Evolutionary conservation across 2,797 vertebrate species (phyloP).

Genomic region (Coilia nasus): DNA sequence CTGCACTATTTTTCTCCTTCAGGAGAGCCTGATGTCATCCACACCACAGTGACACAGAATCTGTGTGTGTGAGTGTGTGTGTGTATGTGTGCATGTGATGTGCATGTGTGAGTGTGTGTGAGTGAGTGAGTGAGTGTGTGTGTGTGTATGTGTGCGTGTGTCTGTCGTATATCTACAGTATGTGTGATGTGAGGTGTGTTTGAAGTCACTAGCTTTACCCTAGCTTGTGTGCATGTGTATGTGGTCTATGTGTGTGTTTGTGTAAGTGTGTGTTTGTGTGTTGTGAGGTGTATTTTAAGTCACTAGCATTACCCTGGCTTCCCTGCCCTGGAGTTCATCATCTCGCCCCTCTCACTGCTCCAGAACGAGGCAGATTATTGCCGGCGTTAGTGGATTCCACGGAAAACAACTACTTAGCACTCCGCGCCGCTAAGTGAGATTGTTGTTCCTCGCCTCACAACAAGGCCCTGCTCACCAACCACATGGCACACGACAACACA

Average conservation of each 20-base stretch:
- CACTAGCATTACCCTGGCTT: background rate
- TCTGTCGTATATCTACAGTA: too few species aligned
- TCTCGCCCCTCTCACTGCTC: background rate
- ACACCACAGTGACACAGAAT: background rate
- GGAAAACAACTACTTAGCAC: conserved; percentile 21
- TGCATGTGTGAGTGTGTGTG: background rate
- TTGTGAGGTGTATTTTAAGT: too few species aligned
- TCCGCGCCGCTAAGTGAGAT: conserved; percentile 1
- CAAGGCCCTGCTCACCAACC: background rate
- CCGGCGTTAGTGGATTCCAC: background rate
- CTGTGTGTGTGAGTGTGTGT: too few species aligned
- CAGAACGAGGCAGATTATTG: background rate
- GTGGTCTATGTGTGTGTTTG: too few species aligned
- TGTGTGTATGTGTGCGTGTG: background rate
- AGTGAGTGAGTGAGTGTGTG: background rate
- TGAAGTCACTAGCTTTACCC: background rate
- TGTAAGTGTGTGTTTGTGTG: too few species aligned
- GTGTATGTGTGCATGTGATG: too few species aligned
- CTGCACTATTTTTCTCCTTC: background rate
- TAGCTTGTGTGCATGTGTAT: too few species aligned
- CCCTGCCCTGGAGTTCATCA: background rate
- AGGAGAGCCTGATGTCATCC: background rate
- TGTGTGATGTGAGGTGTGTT: background rate
- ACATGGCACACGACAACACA: background rate
- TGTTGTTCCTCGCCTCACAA: conserved; percentile 3